These are phyloP conservation scores for Apodemus sylvaticus DNA, from an alignment of 2,113 vertebrate genomes.

Conservation along the genomic window DNA sequence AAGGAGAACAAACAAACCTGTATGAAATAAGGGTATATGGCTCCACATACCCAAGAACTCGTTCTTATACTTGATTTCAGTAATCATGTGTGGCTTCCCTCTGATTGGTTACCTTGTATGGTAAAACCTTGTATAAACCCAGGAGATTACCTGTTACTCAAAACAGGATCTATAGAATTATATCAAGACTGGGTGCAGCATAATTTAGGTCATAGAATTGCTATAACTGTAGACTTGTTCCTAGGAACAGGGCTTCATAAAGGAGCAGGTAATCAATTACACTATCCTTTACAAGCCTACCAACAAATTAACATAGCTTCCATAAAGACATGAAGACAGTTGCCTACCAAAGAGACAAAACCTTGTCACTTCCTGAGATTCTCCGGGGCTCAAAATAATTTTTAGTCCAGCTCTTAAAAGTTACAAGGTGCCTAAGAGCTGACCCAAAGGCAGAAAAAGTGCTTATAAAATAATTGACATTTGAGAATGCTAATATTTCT, in stretches of 20 bases:
- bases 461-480: background rate
- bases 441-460: background rate
- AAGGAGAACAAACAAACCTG: background rate
- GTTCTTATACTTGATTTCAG: background rate
- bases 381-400: background rate
- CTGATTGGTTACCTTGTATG: background rate
- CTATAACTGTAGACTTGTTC: background rate
- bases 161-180: background rate
- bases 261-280: background rate
- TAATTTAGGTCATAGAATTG: background rate
- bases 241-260: background rate
- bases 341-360: background rate
- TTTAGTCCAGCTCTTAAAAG: background rate
- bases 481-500: background rate
- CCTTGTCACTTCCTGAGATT: background rate
- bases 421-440: background rate
- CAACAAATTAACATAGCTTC: background rate
- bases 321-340: background rate
- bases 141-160: background rate
- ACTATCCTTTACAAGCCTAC: background rate
- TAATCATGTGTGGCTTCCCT: background rate
- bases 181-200: background rate
- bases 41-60: background rate
- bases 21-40: background rate
- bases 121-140: background rate